Percentiles rank a stretch among this genome's conserved stretches.
Evolutionary conservation across 2,113 vertebrate genomes (phyloP).

Genomic region (Columba livia): DNA sequence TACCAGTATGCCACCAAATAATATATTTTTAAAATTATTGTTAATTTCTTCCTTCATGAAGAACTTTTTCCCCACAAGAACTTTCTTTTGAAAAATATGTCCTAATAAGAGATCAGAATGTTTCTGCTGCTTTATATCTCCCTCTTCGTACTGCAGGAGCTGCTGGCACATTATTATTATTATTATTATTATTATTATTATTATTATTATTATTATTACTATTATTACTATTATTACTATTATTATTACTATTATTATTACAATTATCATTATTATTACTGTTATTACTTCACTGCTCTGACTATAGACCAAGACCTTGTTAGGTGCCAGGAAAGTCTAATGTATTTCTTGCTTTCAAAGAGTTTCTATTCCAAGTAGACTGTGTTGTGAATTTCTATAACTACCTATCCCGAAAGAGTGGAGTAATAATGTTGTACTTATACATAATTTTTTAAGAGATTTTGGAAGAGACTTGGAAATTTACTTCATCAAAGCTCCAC

Average conservation of each 20-base stretch:
- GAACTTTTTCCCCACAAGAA: background rate
- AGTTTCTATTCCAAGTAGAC: background rate
- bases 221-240: background rate
- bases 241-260: background rate
- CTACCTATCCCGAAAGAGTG: background rate
- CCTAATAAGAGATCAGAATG: background rate
- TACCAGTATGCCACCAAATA: background rate
- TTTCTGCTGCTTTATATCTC: conserved; percentile 4
- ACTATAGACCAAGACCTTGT: background rate
- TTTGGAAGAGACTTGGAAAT: background rate
- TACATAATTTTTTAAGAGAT: background rate
- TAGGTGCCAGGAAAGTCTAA: background rate
- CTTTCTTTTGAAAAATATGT: background rate
- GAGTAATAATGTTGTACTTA: background rate
- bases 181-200: background rate
- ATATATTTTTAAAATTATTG: background rate
- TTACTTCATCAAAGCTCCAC: background rate
- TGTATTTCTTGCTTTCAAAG: background rate
- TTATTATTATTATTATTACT: background rate
- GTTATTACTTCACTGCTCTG: background rate
- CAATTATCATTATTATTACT: background rate
- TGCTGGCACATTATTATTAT: background rate
- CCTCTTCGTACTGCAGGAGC: background rate
- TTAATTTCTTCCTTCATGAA: background rate
- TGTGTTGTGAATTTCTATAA: background rate